Evolutionary conservation across 2,113 vertebrate genomes (phyloP), one percentile per base, ranked within the genome.

Genomic region (Cinclus mexicanus): DNA sequence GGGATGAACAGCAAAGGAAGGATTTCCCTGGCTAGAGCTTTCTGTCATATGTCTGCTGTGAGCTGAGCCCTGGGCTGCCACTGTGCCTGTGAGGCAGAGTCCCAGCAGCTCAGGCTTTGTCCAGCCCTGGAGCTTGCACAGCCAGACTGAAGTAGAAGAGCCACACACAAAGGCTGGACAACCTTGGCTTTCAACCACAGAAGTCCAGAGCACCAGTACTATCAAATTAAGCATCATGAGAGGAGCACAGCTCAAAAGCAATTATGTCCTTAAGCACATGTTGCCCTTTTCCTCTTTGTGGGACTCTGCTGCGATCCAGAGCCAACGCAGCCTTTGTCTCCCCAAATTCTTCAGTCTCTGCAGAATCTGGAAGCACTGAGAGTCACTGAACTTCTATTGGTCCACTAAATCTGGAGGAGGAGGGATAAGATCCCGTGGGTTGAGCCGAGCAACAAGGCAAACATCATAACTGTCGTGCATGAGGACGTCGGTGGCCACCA

Each of bases 381-480:
- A 33, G 50, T 57, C 67, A 39, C 50, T 60, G 67, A 91, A 84
- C 68, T 82, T 91, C 80, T 97, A 98, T 16, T 97, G 97, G 64
- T 97, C 96, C 80, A 98, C 95, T 87, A 99, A 94, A 95, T 99
- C 99, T 7, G 98, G 95, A 59, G 99, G 99, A 16, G 99, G 99
- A 65, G 99, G 98, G 89, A 99, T 98, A 26, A 99, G 99, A 95
- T 99, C 99, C 57, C 99, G 97, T 0, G 99, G 99, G 95, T 99
- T 99, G 94, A 99, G 98, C 60, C 98, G 98, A 76, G 99, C 99
- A 76, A 99, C 99, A 18, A 99, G 98, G 90, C 99, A 99, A 59
- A 99, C 99, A 4, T 99, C 99, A 4, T 99, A 99, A 94, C 98
- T 99, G 96, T 99, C 99, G 0, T 99, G 99, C 99, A 99, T 99